Evolutionary conservation across 2,888 invertebrate species (phyloP), one percentile per base, ranked within the genome.

Genomic region (Coleophora flavipennella): DNA sequence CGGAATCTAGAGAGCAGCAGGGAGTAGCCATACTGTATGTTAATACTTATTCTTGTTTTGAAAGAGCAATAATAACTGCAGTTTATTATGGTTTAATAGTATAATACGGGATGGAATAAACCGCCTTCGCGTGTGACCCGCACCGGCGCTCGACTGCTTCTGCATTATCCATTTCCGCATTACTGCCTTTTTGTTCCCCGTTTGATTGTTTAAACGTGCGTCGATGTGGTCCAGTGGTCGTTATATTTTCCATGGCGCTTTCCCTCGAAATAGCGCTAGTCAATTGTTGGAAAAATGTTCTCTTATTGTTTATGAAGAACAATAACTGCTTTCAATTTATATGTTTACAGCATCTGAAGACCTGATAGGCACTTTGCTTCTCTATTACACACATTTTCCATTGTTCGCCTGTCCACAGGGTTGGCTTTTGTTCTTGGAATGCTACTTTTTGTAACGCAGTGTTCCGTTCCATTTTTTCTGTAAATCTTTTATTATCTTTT

Each of bases 141-240:
- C 26, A 13, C 39, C 28, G 38, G 31, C 41, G 34, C 38, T 45
- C 49, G 39, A 46, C 53, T 59, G 63, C 59, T 55, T 57, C 61
- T 65, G 74, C 74, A 78, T 78, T 80, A 80, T 79, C 79, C 81
- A 80, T 79, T 76, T 78, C 70, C 79, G 72, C 80, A 79, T 83
- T 79, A 77, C 71, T 70, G 69, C 74, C 79, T 81, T 84, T 83
- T 84, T 83, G 79, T 83, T 81, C 77, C 59, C 62, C 67, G 68
- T 76, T 73, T 79, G 83, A 83, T 84, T 84, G 81, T 84, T 80
- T 83, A 79, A 80, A 73, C 80, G 80, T 75, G 80, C 79, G 76
- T 78, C 80, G 77, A 84, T 81, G 83, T 71, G 70, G 76, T 74
- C 74, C 78, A 71, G 62, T 70, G 69, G 60, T 64, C 62, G 75